Base-by-base conservation (phyloP, 2,888 invertebrate genomes). In the Blomia tropicalis region DNA sequence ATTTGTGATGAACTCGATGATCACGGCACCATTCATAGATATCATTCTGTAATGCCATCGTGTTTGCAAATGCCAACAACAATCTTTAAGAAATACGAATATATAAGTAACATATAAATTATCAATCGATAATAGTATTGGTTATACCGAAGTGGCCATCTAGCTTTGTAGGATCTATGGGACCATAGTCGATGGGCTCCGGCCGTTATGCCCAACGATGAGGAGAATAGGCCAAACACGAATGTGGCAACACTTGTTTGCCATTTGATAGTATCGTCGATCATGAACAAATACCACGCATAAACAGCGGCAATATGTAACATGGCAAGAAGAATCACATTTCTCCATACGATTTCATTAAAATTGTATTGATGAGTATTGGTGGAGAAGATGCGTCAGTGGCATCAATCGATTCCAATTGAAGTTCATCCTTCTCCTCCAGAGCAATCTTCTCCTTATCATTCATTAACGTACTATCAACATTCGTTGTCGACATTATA, bases 111-210 rank as follows among this genome's bases (percentile, higher is more conserved):
- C 7, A 47, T 7, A 14, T 22, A 19, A 36, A 17, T 17, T 36
- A 47, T 47, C 14, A 41, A 41, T 41, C 41, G 22, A 2, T n/a
- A 27, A 22, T 19, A 19, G 5, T 29, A 56, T 32, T 29, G 1
- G 29, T 19, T n/a, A 11, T 5, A 62, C 62, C 62, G 54, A 64
- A 93, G 75, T 0, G 88, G 92, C 77, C 84, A 79, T 69, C 81
- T 84, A 0, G 93, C 95, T 75, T 91, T 93, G 75, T 91, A 96
- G 1, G 90, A 78, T 69, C 84, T 80, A 75, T 96, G 96, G 0
- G 91, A 83, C 91, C 92, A 96, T 17, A 93, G 78, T 68, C 95
- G 79, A 73, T 96, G 96, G 0, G 90, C 91, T 2, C 95, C 95
- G 0, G 86, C 92, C 1, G 95, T 95, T 60, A 93, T 84, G 0